A percentile compares a stretch with the other conserved stretches of the same genome.
Conservation (phyloP, 2,113 vertebrate species). For the Rhea pennata region DNA sequence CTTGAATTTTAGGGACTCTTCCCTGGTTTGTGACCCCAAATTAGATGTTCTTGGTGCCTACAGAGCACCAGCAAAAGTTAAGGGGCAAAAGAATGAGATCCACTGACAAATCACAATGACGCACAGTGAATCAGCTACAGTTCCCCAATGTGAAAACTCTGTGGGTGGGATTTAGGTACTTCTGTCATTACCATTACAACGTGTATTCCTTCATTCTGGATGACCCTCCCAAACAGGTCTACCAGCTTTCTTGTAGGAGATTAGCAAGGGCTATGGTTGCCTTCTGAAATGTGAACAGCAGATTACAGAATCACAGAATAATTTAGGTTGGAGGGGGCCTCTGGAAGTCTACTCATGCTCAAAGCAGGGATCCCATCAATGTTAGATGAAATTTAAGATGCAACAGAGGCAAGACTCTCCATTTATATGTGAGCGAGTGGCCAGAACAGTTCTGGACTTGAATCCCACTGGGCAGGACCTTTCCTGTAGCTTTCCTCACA, state of each 20-base stretch:
- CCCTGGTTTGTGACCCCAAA: accelerated
- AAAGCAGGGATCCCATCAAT: not conserved
- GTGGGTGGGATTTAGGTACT: not conserved
- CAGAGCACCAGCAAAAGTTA: not conserved
- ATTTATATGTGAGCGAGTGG: not conserved
- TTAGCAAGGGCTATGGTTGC: not conserved
- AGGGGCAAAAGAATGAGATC: not conserved
- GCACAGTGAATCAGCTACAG: not conserved
- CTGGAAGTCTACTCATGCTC: not conserved
- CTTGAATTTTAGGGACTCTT: not conserved
- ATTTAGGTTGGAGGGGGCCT: not conserved
- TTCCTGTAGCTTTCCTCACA: not conserved
- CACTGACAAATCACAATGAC: not conserved
- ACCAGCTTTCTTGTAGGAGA: not conserved
- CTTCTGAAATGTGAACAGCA: not conserved
- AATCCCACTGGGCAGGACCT: not conserved
- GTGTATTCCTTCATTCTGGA: not conserved
- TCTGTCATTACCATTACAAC: not conserved
- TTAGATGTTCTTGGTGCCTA: not conserved
- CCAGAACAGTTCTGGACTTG: not conserved
- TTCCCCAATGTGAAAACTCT: not conserved
- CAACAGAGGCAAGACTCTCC: not conserved
- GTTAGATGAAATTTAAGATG: not conserved
- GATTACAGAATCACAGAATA: not conserved
- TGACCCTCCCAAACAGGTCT: not conserved